Evolutionary conservation across 2,113 vertebrate species (phyloP), one percentile per base, ranked within the genome.

Genomic region (Cochlearius cochlearius): DNA sequence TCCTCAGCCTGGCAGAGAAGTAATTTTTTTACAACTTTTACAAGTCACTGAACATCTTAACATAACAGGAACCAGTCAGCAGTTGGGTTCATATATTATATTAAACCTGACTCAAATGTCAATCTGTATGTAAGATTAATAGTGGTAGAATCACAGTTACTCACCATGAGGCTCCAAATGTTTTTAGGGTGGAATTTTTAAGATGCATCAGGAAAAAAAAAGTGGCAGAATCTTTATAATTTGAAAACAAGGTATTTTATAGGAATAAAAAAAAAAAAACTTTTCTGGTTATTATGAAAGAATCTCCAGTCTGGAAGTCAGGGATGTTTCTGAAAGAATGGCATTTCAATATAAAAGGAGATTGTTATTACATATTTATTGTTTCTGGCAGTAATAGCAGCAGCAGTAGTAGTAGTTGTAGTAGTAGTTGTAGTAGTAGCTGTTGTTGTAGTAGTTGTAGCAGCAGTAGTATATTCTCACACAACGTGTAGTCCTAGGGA

Each of bases 71-170:
- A 94, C 59, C 36, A 53, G 43, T 68, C 86, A 86, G 75, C 62
- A 88, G 59, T 41, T 79, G 85, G 39, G 55, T 93, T 93, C 76
- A 69, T 88, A 50, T 90, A 10, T 83, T 95, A 50, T 69, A 92
- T 88, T 94, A 86, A 94, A 83, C 60, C 50, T 88, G 91, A 83
- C 86, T 94, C 45, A 93, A 87, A 93, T 83, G 79, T 90, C 78
- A 79, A 22, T 88, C 79, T 90, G 15, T 69, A 77, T 73, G 73
- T 87, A 77, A 91, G 50, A 73, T 58, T 86, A 84, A 63, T 72
- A 77, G 68, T 39, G 22, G 55, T 81, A 77, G 39, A 87, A 89
- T 84, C 59, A 73, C 59, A 73, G 62, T 88, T 83, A 68, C 47
- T 47, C 38, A 49, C 79, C 11, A 32, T 16, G 45, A 82, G 41